Evolutionary conservation across 2,113 vertebrate genomes (phyloP).

Genomic region (Verasper variegatus): DNA sequence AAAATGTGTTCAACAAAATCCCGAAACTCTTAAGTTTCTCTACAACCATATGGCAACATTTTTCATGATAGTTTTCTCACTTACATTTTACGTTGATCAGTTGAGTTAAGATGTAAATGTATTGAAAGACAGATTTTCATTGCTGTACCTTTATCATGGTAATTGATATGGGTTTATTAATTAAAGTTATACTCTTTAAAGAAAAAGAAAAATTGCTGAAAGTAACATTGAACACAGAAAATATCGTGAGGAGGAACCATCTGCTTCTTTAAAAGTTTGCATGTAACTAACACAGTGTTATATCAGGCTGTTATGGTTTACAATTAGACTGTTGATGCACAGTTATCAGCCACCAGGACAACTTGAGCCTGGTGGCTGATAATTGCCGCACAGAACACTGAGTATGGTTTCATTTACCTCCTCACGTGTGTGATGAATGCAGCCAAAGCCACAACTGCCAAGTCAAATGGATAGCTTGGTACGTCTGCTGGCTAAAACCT

Average conservation of each 20-base stretch:
- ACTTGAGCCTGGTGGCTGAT: slow-evolving; percentile 7
- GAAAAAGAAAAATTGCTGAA: background rate
- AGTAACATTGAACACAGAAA: background rate
- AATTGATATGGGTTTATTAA: background rate
- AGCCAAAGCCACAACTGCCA: slow-evolving; percentile 19
- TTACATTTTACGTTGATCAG: no score
- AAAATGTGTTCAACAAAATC: no score
- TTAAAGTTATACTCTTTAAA: background rate
- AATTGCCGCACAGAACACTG: background rate
- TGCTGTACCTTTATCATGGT: background rate
- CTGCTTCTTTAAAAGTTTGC: background rate
- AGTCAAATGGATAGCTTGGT: slow-evolving; percentile 29
- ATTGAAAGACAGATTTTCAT: background rate
- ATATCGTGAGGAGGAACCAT: background rate
- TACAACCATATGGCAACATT: no score
- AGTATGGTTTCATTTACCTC: slow-evolving; percentile 48
- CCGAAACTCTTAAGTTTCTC: no score
- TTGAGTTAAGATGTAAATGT: background rate
- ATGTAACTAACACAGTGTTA: background rate
- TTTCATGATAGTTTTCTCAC: no score
- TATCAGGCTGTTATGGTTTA: background rate
- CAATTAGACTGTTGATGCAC: background rate
- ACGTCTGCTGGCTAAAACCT: slow-evolving; percentile 11
- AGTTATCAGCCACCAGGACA: slow-evolving; percentile 1
- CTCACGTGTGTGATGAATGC: slow-evolving; percentile 42